phyloP scores from a whole-genome alignment of 2,888 invertebrate genomes.

The Boloria selene region DNA sequence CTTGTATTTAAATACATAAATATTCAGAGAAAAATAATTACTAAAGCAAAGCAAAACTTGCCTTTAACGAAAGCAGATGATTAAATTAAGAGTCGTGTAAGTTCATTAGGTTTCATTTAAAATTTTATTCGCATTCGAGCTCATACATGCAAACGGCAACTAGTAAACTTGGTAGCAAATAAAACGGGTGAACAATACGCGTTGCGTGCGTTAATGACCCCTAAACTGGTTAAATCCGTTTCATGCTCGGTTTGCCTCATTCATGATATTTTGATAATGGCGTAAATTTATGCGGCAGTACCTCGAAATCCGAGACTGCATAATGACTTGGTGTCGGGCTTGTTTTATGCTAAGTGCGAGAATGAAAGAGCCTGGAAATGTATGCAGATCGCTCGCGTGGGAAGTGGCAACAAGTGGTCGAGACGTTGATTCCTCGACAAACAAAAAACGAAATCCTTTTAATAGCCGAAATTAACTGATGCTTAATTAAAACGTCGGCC shows the following conservation, averaged over 20 bases:
- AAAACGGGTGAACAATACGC: slow-evolving; percentile 51
- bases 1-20: slow-evolving; percentile 5
- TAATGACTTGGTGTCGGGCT: slow-evolving; percentile 76
- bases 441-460: slow-evolving; percentile 57
- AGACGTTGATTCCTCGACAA: slow-evolving; percentile 57
- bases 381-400: slow-evolving; percentile 80
- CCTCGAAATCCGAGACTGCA: slow-evolving; percentile 76
- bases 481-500: slow-evolving; percentile 65
- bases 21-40: slow-evolving; percentile 10
- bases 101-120: slow-evolving; percentile 20
- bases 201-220: slow-evolving; percentile 77
- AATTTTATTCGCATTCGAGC: slow-evolving; percentile 24
- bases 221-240: slow-evolving; percentile 69
- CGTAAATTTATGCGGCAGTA: slow-evolving; percentile 75
- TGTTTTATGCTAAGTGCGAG: slow-evolving; percentile 79
- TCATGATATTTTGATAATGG: slow-evolving; percentile 80
- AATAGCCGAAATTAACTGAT: slow-evolving; percentile 58
- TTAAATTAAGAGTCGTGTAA: slow-evolving; percentile 18
- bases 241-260: slow-evolving; percentile 68
- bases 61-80: slow-evolving; percentile 16
- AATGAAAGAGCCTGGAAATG: slow-evolving; percentile 75
- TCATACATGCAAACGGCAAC: slow-evolving; percentile 24
- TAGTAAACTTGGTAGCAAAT: slow-evolving; percentile 44
- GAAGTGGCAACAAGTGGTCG: slow-evolving; percentile 79
- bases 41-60: slow-evolving; percentile 9